These are phyloP conservation scores for Thomomys bottae DNA, from an alignment of 2,113 vertebrate species.

Conservation along the genomic window DNA sequence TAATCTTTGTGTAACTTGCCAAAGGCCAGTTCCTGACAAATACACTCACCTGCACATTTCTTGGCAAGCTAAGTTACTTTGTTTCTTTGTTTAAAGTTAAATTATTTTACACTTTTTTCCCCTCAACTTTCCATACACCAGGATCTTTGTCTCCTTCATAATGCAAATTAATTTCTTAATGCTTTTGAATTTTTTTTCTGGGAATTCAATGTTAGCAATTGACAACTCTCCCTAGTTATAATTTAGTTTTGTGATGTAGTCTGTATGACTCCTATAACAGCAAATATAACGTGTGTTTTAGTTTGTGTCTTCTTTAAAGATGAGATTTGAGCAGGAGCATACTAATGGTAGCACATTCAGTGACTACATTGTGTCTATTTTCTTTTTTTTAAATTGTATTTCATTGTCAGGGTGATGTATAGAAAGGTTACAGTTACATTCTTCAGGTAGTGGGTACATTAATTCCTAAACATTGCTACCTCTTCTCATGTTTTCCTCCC, in stretches of 20 bases:
- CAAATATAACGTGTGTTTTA: background rate
- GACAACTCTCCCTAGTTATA: background rate
- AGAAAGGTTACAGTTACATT: too few species aligned
- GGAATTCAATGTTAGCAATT: background rate
- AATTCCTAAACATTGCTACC: too few species aligned
- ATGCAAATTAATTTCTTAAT: background rate
- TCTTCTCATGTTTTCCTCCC: too few species aligned
- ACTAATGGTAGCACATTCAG: background rate
- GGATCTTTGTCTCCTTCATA: background rate
- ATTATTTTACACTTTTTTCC: background rate
- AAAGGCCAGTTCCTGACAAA: background rate
- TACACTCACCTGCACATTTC: background rate
- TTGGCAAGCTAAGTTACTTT: background rate
- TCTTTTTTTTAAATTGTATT: too few species aligned
- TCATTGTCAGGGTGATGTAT: too few species aligned
- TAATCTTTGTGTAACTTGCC: constrained; percentile 1
- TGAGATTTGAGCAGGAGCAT: background rate
- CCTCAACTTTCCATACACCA: background rate
- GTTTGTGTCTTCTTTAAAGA: background rate
- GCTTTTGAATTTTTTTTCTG: background rate
- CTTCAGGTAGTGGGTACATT: too few species aligned
- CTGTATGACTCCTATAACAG: background rate
- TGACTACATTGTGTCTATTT: background rate
- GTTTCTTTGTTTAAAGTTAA: constrained; percentile 34
- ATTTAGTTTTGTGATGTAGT: background rate